Evolutionary conservation across 2,888 invertebrate species (phyloP).

Genomic region (Sabellastarte sp.): DNA sequence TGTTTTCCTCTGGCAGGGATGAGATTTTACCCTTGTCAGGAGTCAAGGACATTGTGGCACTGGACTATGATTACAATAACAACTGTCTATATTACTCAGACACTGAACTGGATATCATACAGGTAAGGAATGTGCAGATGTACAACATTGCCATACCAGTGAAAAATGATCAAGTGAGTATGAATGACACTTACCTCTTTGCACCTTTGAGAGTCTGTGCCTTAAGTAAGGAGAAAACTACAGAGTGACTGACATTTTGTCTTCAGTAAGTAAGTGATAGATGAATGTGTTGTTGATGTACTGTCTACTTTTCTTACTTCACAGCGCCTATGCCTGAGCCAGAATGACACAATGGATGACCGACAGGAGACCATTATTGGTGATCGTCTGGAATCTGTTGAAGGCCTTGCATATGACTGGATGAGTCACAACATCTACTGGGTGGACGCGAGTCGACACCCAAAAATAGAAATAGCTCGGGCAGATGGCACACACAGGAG

Average conservation of each 20-base stretch:
- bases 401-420: constrained; percentile 89
- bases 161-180: no score
- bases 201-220: no score
- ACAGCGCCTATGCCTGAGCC: background rate
- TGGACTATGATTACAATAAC: constrained; percentile 81
- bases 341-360: no score
- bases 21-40: no score
- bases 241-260: background rate
- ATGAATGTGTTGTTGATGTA: no score
- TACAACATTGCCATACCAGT: background rate
- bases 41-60: constrained; percentile 75
- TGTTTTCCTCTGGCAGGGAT: constrained; percentile 57
- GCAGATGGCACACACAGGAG: constrained; percentile 76
- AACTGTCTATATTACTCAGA: constrained; percentile 90
- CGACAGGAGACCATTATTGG: constrained; percentile 72
- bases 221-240: no score
- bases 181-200: no score
- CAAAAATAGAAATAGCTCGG: constrained; percentile 78
- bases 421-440: constrained; percentile 83
- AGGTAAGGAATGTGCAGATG: constrained; percentile 48
- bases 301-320: background rate
- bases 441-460: constrained; percentile 73
- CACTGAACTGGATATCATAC: constrained; percentile 76
- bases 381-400: constrained; percentile 75
- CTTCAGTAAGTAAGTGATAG: no score